These are phyloP conservation scores for Apodemia duryi DNA, from an alignment of 2,888 invertebrate genomes.

Conservation along the genomic window DNA sequence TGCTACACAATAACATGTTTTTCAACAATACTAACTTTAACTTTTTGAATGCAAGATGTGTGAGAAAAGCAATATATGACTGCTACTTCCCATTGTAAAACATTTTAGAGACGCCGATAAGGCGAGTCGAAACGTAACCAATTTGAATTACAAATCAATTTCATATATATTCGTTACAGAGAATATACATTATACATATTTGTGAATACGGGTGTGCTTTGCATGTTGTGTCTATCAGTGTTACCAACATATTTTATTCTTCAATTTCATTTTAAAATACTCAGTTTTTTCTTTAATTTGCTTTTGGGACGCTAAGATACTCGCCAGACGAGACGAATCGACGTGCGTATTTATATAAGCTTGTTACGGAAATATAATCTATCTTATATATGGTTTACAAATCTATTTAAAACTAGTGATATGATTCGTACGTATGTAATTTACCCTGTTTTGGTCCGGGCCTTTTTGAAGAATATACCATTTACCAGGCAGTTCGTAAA, in stretches of 20 bases:
- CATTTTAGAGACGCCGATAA: slow-evolving; percentile 30
- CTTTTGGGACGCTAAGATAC: neutral
- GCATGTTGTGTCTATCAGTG: slow-evolving; percentile 8
- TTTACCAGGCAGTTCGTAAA: too few relatives aligned
- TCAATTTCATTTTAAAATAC: neutral
- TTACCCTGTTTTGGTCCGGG: too few relatives aligned
- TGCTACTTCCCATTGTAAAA: slow-evolving; percentile 48
- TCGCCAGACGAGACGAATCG: neutral
- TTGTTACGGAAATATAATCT: neutral
- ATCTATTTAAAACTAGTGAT: too few relatives aligned
- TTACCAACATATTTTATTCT: slow-evolving; percentile 1
- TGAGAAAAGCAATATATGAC: slow-evolving; percentile 52
- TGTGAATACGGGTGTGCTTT: slow-evolving; percentile 17
- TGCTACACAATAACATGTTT: slow-evolving; percentile 28
- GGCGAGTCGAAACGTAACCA: slow-evolving; percentile 24
- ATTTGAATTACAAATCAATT: slow-evolving; percentile 47
- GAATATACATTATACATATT: slow-evolving; percentile 7
- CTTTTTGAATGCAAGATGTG: slow-evolving; percentile 57
- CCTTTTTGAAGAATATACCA: too few relatives aligned
- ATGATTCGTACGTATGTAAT: too few relatives aligned
- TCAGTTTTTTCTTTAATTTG: neutral
- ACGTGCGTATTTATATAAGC: neutral
- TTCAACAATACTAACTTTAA: slow-evolving; percentile 33
- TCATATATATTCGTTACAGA: slow-evolving; percentile 33
- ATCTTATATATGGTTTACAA: too few relatives aligned